Evolutionary conservation across 92 coral and sea anemone species (phyloP).

Genomic region (Porites rus): DNA sequence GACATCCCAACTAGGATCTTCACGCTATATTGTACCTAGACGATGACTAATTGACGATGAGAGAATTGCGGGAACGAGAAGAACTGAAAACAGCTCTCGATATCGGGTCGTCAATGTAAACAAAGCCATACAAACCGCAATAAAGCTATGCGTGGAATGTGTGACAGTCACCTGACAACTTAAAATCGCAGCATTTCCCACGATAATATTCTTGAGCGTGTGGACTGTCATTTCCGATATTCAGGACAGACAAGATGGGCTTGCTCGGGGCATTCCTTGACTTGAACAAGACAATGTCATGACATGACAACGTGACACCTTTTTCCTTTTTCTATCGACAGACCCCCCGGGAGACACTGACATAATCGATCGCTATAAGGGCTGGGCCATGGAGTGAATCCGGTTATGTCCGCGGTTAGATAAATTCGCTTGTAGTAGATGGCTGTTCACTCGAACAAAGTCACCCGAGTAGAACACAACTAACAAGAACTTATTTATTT

Average conservation of each 20-base stretch:
- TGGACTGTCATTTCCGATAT: conserved; percentile 31
- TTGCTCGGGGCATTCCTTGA: neutral
- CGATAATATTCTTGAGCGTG: neutral
- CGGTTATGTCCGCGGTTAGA: conserved; percentile 37
- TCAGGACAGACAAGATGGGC: neutral
- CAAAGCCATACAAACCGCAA: too few species aligned
- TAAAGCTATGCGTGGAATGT: conserved; percentile 12
- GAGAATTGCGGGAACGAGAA: too few species aligned
- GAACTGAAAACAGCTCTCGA: too few species aligned
- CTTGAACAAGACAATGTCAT: conserved; percentile 15
- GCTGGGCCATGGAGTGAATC: too few species aligned
- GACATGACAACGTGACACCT: conserved; percentile 12
- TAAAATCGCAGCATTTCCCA: conserved; percentile 11
- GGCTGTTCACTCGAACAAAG: conserved; percentile 5
- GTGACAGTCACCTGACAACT: conserved; percentile 25
- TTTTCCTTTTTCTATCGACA: neutral
- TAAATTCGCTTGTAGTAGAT: neutral
- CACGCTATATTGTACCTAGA: too few species aligned
- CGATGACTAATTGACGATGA: too few species aligned
- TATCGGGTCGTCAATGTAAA: too few species aligned
- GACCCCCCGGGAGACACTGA: too few species aligned
- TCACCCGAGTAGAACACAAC: conserved; percentile 25
- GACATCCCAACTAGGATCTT: too few species aligned
- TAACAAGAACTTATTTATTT: neutral
- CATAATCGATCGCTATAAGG: neutral